phyloP scores from a whole-genome alignment of 2,888 invertebrate genomes.

The Ectemnius continuus region DNA sequence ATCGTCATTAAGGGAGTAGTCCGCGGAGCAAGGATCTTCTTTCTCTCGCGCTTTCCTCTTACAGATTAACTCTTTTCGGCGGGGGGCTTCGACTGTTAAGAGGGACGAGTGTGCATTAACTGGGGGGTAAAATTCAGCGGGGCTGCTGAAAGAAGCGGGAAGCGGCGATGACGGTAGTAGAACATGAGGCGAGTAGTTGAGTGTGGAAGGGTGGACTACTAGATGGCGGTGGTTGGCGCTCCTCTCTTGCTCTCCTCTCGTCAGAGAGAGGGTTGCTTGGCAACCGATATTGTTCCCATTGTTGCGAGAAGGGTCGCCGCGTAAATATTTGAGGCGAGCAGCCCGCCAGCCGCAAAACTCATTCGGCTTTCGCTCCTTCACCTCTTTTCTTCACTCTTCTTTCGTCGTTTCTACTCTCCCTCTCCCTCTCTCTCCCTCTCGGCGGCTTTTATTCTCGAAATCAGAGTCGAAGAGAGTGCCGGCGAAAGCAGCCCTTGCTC shows the following conservation, averaged over 20 bases:
- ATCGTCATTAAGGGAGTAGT: too few species aligned
- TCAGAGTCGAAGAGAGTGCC: too few species aligned
- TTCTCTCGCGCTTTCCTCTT: too few species aligned
- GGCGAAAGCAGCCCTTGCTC: too few species aligned
- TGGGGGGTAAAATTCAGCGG: not conserved
- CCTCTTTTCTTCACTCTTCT: too few species aligned
- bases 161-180: not conserved
- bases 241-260: constrained; percentile 32
- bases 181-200: not conserved
- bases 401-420: too few species aligned
- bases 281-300: constrained; percentile 62
- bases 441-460: too few species aligned
- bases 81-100: not conserved
- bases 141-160: not conserved
- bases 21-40: too few species aligned
- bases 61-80: too few species aligned
- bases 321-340: constrained; percentile 56
- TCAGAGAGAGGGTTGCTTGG: constrained; percentile 54
- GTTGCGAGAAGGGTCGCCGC: constrained; percentile 37
- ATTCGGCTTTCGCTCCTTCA: constrained; percentile 16
- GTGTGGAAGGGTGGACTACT: constrained; percentile 8
- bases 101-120: not conserved
- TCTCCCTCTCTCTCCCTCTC: too few species aligned
- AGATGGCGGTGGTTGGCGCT: constrained; percentile 11
- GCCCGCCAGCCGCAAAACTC: constrained; percentile 29